Base-by-base conservation (phyloP, 2,888 invertebrate species). In the Trissolcus brochymenae region DNA sequence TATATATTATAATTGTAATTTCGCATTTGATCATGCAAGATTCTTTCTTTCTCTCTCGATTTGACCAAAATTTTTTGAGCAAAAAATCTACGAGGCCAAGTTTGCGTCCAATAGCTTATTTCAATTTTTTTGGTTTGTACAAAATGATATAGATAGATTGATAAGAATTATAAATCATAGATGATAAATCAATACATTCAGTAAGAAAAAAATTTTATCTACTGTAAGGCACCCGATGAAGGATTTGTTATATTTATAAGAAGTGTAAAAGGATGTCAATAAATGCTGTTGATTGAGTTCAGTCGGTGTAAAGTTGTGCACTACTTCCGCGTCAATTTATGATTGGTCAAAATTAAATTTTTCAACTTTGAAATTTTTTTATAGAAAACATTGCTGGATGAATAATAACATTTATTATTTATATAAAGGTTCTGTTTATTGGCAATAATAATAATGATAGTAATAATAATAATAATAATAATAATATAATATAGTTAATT, bases 1-100 rank as follows among this genome's bases (percentile, higher is more conserved):
- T 86, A 87, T 87, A 87, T 87, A 87, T 87, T 85, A 86, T 86
- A 86, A 85, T 84, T 86, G 85, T 87, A 87, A 80, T 85, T 35
- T 87, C 86, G 84, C 82, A 82, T 84, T 83, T 82, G 81, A 81
- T 77, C 79, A 61, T 60, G 75, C 50, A 70, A 55, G 51, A 35
- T 35, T 35, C 7, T 35, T 35, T 35, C 7, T 6, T 35, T 35
- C 9, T 35, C 35, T 11, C 25, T 25, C 25, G 11, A 54, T 61
- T 75, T 4, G 41, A 43, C 17, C 16, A 57, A 57, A 43, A 13
- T 14, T 14, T 14, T 9, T 16, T 25, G 9, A 54, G 29, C 19
- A 14, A 21, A 25, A 40, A 25, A 74, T 62, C 35, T 66, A 14
- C 49, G 29, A 35, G 16, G 40, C 17, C 17, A 43, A 41, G 46